Conservation (phyloP, 2,113 vertebrate genomes). For the Xiphophorus couchianus region DNA sequence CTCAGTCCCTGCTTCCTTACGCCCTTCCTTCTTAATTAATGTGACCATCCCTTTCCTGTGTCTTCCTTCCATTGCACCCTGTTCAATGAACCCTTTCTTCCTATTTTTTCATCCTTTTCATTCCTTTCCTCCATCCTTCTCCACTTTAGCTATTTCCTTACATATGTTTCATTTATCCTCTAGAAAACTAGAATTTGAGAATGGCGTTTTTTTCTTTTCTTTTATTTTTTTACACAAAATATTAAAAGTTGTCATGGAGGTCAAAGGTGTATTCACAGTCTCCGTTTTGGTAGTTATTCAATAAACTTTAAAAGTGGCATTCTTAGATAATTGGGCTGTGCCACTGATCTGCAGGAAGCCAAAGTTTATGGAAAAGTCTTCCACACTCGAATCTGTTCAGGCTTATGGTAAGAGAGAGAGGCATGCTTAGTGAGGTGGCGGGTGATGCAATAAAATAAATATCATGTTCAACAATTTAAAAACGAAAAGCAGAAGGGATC, state of each 20-base stretch:
- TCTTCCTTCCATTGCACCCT: too few relatives aligned
- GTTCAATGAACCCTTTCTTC: too few relatives aligned
- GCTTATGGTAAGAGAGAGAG: conserved; percentile 3
- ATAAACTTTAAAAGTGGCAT: conserved; percentile 60
- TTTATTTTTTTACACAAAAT: neutral
- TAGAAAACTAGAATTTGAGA: too few relatives aligned
- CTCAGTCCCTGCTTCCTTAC: too few relatives aligned
- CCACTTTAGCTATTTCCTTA: too few relatives aligned
- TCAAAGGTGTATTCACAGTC: conserved; percentile 33
- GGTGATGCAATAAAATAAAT: conserved; percentile 28
- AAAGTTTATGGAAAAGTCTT: conserved; percentile 17
- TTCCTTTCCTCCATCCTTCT: too few relatives aligned
- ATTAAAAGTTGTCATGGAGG: conserved; percentile 7
- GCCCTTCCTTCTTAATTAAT: too few relatives aligned
- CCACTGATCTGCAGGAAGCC: conserved; percentile 59
- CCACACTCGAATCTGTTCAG: conserved; percentile 12
- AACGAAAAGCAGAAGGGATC: neutral
- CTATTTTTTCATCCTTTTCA: too few relatives aligned
- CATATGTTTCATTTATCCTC: too few relatives aligned
- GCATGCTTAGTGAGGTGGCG: conserved; percentile 31
- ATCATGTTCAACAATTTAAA: conserved; percentile 16
- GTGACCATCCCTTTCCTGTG: too few relatives aligned
- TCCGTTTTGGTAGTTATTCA: conserved; percentile 47
- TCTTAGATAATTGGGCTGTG: conserved; percentile 63
- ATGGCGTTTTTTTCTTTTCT: fast-evolving